Conservation (phyloP, 2,113 vertebrate species). For the Suncus etruscus region DNA sequence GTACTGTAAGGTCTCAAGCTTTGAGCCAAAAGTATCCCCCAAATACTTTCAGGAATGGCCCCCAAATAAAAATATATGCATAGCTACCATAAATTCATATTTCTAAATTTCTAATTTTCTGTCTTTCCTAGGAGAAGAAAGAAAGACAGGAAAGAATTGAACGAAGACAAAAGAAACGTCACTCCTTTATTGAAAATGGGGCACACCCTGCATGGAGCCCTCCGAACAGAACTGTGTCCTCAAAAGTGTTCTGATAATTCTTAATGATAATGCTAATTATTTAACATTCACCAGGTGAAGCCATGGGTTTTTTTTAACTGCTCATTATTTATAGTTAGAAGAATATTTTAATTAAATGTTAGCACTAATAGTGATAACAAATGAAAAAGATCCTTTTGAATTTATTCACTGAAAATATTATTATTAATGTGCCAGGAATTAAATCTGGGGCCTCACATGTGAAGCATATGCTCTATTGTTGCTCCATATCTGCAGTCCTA, state of each 20-base stretch:
- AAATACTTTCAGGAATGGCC: too few relatives aligned
- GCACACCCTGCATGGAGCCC: slow-evolving; percentile 93
- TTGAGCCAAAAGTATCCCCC: too few relatives aligned
- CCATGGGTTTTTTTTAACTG: slow-evolving; percentile 42
- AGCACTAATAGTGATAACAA: neutral
- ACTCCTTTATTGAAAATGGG: slow-evolving; percentile 84
- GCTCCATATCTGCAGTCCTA: too few relatives aligned
- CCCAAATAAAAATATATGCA: too few relatives aligned
- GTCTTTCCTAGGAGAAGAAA: slow-evolving; percentile 90
- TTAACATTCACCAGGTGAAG: slow-evolving; percentile 69
- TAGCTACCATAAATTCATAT: neutral
- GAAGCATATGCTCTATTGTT: too few relatives aligned
- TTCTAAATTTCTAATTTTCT: slow-evolving; percentile 29
- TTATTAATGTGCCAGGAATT: too few relatives aligned
- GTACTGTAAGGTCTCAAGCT: too few relatives aligned
- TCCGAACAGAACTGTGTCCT: slow-evolving; percentile 91
- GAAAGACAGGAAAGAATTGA: slow-evolving; percentile 88
- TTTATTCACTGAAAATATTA: neutral
- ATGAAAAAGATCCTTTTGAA: slow-evolving; percentile 6
- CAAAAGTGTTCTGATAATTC: slow-evolving; percentile 85
- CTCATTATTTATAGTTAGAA: slow-evolving; percentile 67
- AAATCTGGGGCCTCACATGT: too few relatives aligned
- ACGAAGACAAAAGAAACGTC: slow-evolving; percentile 87
- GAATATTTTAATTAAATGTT: slow-evolving; percentile 56
- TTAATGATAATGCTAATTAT: slow-evolving; percentile 22